phyloP scores from a whole-genome alignment of 2,888 invertebrate genomes.

The Dolichomitus sp. region DNA sequence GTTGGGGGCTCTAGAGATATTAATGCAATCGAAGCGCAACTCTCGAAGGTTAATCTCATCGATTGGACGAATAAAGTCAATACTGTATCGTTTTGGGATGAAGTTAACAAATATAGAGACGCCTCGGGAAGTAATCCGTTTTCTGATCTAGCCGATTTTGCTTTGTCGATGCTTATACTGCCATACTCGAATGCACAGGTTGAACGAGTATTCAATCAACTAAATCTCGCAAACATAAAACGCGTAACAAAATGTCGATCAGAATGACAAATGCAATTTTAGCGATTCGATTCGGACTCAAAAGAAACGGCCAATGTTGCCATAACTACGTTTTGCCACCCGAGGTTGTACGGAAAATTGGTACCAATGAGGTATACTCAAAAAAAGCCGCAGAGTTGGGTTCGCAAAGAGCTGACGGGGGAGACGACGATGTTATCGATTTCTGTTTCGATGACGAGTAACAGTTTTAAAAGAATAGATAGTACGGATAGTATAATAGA shows the following conservation, averaged over 20 bases:
- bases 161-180: slow-evolving; percentile 63
- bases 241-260: slow-evolving; percentile 56
- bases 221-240: slow-evolving; percentile 66
- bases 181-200: slow-evolving; percentile 70
- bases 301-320: slow-evolving; percentile 52
- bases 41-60: slow-evolving; percentile 51
- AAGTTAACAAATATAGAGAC: slow-evolving; percentile 61
- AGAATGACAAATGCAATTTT: slow-evolving; percentile 59
- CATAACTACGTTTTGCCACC: slow-evolving; percentile 53
- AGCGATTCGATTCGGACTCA: slow-evolving; percentile 55
- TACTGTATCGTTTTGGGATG: slow-evolving; percentile 60
- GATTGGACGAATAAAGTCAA: slow-evolving; percentile 57
- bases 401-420: background rate
- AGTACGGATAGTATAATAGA: no score
- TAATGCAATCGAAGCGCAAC: slow-evolving; percentile 54
- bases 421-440: slow-evolving; percentile 22
- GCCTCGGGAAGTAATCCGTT: slow-evolving; percentile 63
- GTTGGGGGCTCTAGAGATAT: slow-evolving; percentile 17
- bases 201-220: slow-evolving; percentile 69
- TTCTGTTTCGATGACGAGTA: slow-evolving; percentile 28
- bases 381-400: no score
- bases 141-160: slow-evolving; percentile 57
- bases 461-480: no score
- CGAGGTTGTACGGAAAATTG: slow-evolving; percentile 44
- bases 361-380: slow-evolving; percentile 42